phyloP scores from a whole-genome alignment of 2,113 vertebrate genomes.

The Cyanocitta stelleri region DNA sequence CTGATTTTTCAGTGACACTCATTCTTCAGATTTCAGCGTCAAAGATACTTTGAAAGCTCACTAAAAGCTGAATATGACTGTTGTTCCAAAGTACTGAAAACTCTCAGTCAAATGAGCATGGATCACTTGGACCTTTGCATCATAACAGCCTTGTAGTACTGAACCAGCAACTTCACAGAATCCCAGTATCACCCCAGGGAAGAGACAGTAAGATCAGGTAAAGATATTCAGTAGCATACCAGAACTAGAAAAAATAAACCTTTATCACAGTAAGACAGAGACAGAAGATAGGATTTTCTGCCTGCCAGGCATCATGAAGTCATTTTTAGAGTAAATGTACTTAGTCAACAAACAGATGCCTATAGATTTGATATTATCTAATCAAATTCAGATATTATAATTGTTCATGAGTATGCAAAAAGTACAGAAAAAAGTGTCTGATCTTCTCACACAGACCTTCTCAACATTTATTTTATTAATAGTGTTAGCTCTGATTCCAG shows the following conservation, averaged over 20 bases:
- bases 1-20: not conserved
- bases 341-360: not conserved
- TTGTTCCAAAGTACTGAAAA: not conserved
- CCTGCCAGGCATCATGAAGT: not conserved
- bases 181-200: rapidly evolving
- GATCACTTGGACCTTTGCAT: not conserved
- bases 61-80: not conserved
- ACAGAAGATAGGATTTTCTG: not conserved
- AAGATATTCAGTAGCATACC: not conserved
- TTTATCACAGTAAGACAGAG: not conserved
- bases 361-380: not conserved
- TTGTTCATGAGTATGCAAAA: not conserved
- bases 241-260: not conserved
- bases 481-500: not conserved
- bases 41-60: not conserved
- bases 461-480: not conserved
- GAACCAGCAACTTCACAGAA: not conserved
- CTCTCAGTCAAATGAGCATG: not conserved
- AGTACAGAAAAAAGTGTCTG: not conserved
- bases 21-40: not conserved
- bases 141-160: not conserved
- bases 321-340: not conserved
- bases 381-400: not conserved
- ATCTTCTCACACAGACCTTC: not conserved
- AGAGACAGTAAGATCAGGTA: not conserved